Base-by-base conservation (phyloP, 2,888 invertebrate genomes). In the Arrhopalites spinosus region DNA sequence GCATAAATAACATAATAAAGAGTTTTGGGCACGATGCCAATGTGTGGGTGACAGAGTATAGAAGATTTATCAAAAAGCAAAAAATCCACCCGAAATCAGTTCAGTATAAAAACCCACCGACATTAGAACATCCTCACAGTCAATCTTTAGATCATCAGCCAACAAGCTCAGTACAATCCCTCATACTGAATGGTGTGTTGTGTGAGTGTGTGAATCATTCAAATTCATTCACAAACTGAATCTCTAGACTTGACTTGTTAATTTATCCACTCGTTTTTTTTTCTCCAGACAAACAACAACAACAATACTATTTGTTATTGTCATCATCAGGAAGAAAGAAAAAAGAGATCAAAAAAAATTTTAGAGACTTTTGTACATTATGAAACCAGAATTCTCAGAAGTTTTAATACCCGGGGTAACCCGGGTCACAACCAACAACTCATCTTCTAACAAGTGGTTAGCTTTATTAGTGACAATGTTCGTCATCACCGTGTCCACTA, bases 331-430 rank as follows among this genome's bases (percentile, higher is more conserved):
- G 70, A 73, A 70, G 27, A 13, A n/a, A 47, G 11, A 73, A 29
- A 30, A 17, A 63, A 17, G 20, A 23, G 8, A 50, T n/a, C 25
- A 23, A 73, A 20, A 47, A 61, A 63, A n/a, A 36, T 17, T 17
- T 17, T 20, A 20, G 20, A 50, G 2, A 50, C 20, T 25, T 8
- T 30, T 7, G 68, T 50, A 20, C 15, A 63, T 36, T 25, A 81
- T 81, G 81, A 81, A 81, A 69, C 79, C 80, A 45, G 81, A 80
- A 74, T 81, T 81, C 79, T 79, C 81, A 53, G 78, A 81, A 69
- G 68, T 81, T 66, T 77, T 81, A 43, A 61, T 81, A 71, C 80
- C 81, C 68, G 75, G 75, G 25, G 15, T n/a, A 15, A 59, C 61
- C 29, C 72, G 63, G 63, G 47, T 66, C 70, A 29, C 75, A 72